Percentiles rank a stretch among this genome's conserved stretches.
Evolutionary conservation across 2,888 invertebrate genomes (phyloP).

Genomic region (Tipula confusa): DNA sequence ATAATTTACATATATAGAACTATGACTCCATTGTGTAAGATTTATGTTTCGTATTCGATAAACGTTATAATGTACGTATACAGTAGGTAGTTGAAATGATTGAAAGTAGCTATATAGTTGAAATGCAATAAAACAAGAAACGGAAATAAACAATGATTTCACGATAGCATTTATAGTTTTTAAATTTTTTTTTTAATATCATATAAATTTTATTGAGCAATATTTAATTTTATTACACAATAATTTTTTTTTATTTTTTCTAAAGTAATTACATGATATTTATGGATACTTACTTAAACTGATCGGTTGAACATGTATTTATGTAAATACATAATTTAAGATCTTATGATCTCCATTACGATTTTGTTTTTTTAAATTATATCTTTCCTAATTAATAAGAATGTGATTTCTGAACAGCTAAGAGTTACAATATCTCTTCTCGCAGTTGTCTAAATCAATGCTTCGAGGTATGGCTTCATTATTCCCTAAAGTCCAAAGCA

Average conservation of each 20-base stretch:
- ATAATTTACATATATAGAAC: too few species aligned
- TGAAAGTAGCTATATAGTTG: background rate
- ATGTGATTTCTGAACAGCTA: too few species aligned
- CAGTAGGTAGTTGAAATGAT: background rate
- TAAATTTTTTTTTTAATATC: background rate
- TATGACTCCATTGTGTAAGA: too few species aligned
- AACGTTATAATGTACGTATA: too few species aligned
- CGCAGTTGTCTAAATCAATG: too few species aligned
- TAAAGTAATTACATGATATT: background rate
- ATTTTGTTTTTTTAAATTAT: background rate
- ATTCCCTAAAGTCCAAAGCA: too few species aligned
- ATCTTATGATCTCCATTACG: background rate
- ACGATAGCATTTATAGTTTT: background rate
- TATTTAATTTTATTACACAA: conserved; percentile 4
- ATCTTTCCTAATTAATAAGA: background rate
- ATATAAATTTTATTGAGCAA: background rate
- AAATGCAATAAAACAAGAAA: background rate
- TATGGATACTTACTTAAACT: conserved; percentile 25
- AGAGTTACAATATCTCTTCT: too few species aligned
- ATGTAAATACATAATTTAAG: background rate
- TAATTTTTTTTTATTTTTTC: background rate
- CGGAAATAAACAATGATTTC: conserved; percentile 12
- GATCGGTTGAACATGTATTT: background rate
- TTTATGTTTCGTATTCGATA: too few species aligned
- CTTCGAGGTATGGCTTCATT: too few species aligned